Conservation (phyloP, 1,140 invertebrate genomes). For the Dendroctonus ponderosae region DNA sequence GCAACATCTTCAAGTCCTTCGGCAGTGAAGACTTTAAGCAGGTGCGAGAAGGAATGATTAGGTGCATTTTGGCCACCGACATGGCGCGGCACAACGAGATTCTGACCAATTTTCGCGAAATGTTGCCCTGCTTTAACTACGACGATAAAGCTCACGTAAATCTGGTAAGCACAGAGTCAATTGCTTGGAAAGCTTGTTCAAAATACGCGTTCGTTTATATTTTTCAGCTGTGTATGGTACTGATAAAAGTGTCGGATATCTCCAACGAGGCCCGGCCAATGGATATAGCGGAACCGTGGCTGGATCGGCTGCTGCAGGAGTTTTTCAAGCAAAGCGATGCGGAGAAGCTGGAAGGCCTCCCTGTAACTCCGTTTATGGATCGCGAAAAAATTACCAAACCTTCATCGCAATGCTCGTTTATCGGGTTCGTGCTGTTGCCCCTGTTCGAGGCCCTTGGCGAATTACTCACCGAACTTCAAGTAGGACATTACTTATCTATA, state of each 20-base stretch:
- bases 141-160: slow-evolving; percentile 74
- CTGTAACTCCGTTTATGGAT: slow-evolving; percentile 87
- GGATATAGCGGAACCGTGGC: slow-evolving; percentile 82
- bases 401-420: slow-evolving; percentile 82
- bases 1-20: slow-evolving; percentile 75
- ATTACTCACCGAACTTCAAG: slow-evolving; percentile 68
- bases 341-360: slow-evolving; percentile 80
- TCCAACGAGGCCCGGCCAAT: slow-evolving; percentile 84
- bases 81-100: slow-evolving; percentile 89
- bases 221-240: slow-evolving; percentile 74
- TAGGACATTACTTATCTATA: slow-evolving; percentile 43
- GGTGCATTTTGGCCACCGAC: slow-evolving; percentile 82
- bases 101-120: slow-evolving; percentile 71
- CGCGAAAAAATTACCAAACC: slow-evolving; percentile 86
- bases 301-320: slow-evolving; percentile 75
- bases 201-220: not conserved
- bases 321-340: slow-evolving; percentile 82
- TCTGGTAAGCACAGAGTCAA: slow-evolving; percentile 61
- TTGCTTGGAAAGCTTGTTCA: not conserved
- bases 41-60: slow-evolving; percentile 76
- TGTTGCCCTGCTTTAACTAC: slow-evolving; percentile 71
- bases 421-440: slow-evolving; percentile 78
- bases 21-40: slow-evolving; percentile 62
- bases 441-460: slow-evolving; percentile 75
- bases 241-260: slow-evolving; percentile 86